Percentiles rank a stretch among this genome's conserved stretches.
Evolutionary conservation across 2,888 invertebrate genomes (phyloP).

Genomic region (Druceiella hillmani): DNA sequence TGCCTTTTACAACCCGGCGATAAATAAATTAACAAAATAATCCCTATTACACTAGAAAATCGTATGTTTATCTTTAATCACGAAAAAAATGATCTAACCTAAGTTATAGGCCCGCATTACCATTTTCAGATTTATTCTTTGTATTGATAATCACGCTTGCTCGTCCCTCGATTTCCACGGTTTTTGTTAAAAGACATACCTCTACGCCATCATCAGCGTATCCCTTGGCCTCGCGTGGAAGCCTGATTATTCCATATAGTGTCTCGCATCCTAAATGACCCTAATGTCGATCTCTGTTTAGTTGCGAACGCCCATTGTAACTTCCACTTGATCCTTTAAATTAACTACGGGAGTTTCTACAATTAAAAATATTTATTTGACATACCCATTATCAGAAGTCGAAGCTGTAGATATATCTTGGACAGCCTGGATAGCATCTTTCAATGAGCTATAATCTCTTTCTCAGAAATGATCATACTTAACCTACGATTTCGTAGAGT

Average conservation of each 20-base stretch:
- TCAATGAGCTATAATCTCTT: constrained; percentile 11
- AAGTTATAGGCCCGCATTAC: too few species aligned
- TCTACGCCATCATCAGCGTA: too few species aligned
- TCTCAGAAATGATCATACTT: constrained; percentile 5
- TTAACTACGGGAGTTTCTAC: background rate
- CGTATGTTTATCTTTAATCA: constrained; percentile 8
- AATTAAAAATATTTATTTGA: background rate
- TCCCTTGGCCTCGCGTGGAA: too few species aligned
- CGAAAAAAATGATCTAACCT: constrained; percentile 14
- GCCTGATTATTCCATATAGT: too few species aligned
- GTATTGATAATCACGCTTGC: too few species aligned
- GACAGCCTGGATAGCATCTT: constrained; percentile 16
- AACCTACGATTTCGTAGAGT: background rate
- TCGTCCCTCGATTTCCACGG: too few species aligned
- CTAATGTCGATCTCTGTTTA: background rate
- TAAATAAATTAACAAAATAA: too few species aligned
- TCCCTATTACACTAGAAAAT: too few species aligned
- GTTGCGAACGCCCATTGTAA: too few species aligned
- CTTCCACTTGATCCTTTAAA: background rate
- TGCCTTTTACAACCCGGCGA: too few species aligned
- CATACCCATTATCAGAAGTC: constrained; percentile 3
- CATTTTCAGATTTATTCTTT: too few species aligned
- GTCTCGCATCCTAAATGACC: background rate
- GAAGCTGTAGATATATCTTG: constrained; percentile 5
- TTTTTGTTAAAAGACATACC: too few species aligned